Conservation (phyloP, 2,797 vertebrate species). For the Pantherophis vulpinus region DNA sequence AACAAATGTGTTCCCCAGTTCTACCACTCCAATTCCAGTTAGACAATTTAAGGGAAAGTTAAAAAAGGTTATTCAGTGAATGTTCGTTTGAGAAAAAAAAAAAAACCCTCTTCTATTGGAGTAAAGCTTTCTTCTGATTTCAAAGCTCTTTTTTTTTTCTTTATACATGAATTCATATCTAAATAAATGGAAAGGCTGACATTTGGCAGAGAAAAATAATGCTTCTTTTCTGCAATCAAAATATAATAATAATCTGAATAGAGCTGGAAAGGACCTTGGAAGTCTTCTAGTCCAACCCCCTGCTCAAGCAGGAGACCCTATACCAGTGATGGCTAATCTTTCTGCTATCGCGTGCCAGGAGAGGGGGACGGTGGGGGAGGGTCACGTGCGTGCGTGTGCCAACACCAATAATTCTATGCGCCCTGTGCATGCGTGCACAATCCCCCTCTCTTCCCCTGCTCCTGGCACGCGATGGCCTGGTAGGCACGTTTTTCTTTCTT, state of each 20-base stretch:
- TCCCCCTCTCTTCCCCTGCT: too few relatives aligned
- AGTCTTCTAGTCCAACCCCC: not conserved
- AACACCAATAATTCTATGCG: too few relatives aligned
- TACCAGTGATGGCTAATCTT: not conserved
- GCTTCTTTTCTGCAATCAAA: not conserved
- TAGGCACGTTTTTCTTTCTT: too few relatives aligned
- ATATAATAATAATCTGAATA: not conserved
- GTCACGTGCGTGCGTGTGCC: too few relatives aligned
- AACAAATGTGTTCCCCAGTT: conserved; percentile 55
- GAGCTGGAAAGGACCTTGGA: not conserved
- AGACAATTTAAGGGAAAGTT: conserved; percentile 58
- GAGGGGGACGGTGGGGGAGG: too few relatives aligned
- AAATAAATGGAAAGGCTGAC: not conserved
- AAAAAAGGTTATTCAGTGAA: conserved; percentile 44
- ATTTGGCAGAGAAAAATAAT: not conserved
- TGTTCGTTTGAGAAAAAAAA: not conserved
- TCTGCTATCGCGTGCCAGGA: too few relatives aligned
- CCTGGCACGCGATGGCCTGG: too few relatives aligned
- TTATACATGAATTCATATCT: not conserved
- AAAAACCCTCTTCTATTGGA: not conserved
- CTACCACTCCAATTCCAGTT: conserved; percentile 48
- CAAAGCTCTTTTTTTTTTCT: not conserved
- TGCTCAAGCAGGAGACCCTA: not conserved
- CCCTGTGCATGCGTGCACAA: too few relatives aligned
- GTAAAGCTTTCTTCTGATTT: not conserved